Evolutionary conservation across 2,888 invertebrate species (phyloP).

Genomic region (Nomada ferruginata): DNA sequence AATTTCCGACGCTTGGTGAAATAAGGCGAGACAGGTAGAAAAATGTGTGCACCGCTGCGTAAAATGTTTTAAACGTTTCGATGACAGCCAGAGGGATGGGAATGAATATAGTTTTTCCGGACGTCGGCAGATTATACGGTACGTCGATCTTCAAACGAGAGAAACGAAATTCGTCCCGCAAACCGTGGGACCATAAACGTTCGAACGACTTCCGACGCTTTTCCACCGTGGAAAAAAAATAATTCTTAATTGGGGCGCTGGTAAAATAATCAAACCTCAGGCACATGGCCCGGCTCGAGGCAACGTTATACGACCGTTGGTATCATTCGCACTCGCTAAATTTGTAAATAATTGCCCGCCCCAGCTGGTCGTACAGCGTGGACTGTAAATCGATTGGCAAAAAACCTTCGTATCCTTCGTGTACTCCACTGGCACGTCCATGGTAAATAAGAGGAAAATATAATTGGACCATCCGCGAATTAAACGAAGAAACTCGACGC

Average conservation of each 20-base stretch:
- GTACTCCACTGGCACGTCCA: too few species aligned
- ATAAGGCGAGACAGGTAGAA: background rate
- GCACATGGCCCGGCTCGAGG: conserved; percentile 51
- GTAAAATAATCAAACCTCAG: conserved; percentile 59
- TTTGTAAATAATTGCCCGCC: conserved; percentile 36
- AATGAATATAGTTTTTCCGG: background rate
- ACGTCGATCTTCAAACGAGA: background rate
- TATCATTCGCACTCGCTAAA: conserved; percentile 1
- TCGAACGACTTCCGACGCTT: conserved; percentile 41
- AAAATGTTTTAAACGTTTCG: too few species aligned
- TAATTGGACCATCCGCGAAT: background rate
- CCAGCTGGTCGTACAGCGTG: background rate
- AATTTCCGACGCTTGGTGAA: background rate
- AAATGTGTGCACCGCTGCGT: too few species aligned
- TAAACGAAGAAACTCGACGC: background rate
- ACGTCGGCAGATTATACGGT: background rate
- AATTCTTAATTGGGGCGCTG: conserved; percentile 51
- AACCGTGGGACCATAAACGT: conserved; percentile 46
- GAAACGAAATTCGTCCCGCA: conserved; percentile 16
- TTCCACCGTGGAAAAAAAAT: background rate
- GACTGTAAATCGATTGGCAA: background rate
- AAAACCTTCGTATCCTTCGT: background rate
- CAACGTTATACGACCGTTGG: conserved; percentile 4
- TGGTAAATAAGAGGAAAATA: background rate
- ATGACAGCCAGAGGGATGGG: background rate